These are phyloP conservation scores for Delia radicum DNA, from an alignment of 1,140 invertebrate genomes.

Conservation along the genomic window DNA sequence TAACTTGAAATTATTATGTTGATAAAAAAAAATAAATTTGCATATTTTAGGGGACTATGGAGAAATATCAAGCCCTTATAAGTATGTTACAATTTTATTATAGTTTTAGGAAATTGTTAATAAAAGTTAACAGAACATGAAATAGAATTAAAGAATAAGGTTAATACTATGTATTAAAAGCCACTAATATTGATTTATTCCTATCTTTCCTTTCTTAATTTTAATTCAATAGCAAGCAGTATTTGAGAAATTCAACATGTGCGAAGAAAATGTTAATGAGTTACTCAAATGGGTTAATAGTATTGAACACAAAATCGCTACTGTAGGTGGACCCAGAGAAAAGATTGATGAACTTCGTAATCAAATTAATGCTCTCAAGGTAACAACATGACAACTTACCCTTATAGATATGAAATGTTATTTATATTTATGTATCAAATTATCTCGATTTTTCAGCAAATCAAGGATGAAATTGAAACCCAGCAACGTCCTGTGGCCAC, in stretches of 20 bases:
- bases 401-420: too few species aligned
- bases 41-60: too few species aligned
- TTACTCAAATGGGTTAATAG: constrained; percentile 85
- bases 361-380: constrained; percentile 87
- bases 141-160: too few species aligned
- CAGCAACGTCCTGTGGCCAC: constrained; percentile 83
- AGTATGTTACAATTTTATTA: neutral
- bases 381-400: constrained; percentile 44
- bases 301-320: constrained; percentile 83
- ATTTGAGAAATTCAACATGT: constrained; percentile 90
- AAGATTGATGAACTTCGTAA: constrained; percentile 83
- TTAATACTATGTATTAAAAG: too few species aligned
- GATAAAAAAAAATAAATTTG: too few species aligned
- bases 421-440: constrained; percentile 18
- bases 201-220: neutral
- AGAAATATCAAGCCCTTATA: too few species aligned
- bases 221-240: constrained; percentile 76
- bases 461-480: constrained; percentile 87
- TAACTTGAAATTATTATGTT: too few species aligned
- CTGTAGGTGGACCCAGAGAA: constrained; percentile 85
- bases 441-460: constrained; percentile 61
- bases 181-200: neutral
- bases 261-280: constrained; percentile 79
- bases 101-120: too few species aligned
- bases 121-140: too few species aligned